Evolutionary conservation across 2,888 invertebrate species (phyloP), one percentile per base, ranked within the genome.

Genomic region (Drosophila melanosoma): DNA sequence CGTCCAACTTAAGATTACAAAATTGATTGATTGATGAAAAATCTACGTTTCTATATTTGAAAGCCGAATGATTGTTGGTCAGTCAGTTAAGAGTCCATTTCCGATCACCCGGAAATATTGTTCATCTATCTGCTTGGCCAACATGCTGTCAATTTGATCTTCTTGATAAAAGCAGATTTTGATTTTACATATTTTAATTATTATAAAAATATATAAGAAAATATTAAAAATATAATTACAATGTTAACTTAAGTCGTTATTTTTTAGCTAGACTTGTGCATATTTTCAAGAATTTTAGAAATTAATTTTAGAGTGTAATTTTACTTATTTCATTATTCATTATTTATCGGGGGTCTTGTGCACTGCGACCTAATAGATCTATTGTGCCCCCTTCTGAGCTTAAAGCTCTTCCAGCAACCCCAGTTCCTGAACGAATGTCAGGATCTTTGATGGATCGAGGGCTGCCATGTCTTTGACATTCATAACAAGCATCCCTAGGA

Each of bases 1-100:
- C 48, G 26, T 68, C 40, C 53, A 57, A 54, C 1, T 5, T 26
- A 33, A 53, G 52, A 40, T 62, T 26, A 56, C 48, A 57, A 57
- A 62, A 73, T 63, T 74, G 65, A 73, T 71, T 33, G 62, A 54
- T 48, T 33, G 42, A 33, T 56, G 40, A 33, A n/a, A 29, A 54
- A 54, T 60, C 36, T 20, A 51, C 38, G 33, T 38, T 42, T 54
- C 29, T 29, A 54, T 38, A 62, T 29, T 49, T 48, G 12, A 33
- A 29, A 42, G 36, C 15, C 56, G 17, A 12, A 2, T 23, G 23
- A 57, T 48, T 36, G 11, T 48, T 53, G 38, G 6, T 40, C 32
- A 45, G 42, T 54, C 26, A 42, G 29, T 29, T 57, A 42, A 57
- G n/a, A 32, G 26, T 38, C 54, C 11, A 17, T 8, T 26, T 36